Base-by-base conservation (phyloP, 2,888 invertebrate species). In the Malthinus flaveolus region DNA sequence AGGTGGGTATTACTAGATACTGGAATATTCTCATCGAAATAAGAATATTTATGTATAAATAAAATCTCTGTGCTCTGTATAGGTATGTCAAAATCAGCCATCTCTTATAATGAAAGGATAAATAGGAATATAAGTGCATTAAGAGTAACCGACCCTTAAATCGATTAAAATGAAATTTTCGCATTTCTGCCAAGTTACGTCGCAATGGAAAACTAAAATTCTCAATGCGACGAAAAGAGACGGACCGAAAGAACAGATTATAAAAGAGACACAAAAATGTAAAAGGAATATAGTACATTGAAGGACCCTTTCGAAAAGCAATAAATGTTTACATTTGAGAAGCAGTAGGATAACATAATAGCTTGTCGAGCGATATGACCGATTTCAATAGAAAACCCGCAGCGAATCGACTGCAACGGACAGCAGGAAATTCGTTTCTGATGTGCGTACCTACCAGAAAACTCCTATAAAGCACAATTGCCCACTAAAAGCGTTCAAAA, bases 271-370 rank as follows among this genome's bases (percentile, higher is more conserved):
- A 13, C 39, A 42, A 23, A 42, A 42, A 59, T 45, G 46, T 37
- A 49, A 52, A 39, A 9, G 32, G 15, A 53, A 15, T 39, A 15
- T 34, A 44, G 36, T 37, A 39, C 53, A 47, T 59, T 61, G 56
- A 54, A 65, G 63, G 59, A 51, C 55, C 63, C 58, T 56, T 61
- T 61, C 67, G 67, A 70, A 72, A 68, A 66, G 69, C 70, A 72
- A 74, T 74, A 73, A 74, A 75, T 74, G 74, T 75, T 75, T 74
- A 74, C 73, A 74, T 75, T 74, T 67, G 68, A 69, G 69, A 68
- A 64, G 67, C 69, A 67, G 69, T 68, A 51, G 59, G 62, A 69
- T 67, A 68, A 71, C 69, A 72, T 73, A 74, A 74, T 74, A 70
- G 72, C 68, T 70, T 73, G 71, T 73, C 69, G 70, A 71, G 70